Evolutionary conservation across 2,888 invertebrate species (phyloP).

Genomic region (Agapostemon virescens): DNA sequence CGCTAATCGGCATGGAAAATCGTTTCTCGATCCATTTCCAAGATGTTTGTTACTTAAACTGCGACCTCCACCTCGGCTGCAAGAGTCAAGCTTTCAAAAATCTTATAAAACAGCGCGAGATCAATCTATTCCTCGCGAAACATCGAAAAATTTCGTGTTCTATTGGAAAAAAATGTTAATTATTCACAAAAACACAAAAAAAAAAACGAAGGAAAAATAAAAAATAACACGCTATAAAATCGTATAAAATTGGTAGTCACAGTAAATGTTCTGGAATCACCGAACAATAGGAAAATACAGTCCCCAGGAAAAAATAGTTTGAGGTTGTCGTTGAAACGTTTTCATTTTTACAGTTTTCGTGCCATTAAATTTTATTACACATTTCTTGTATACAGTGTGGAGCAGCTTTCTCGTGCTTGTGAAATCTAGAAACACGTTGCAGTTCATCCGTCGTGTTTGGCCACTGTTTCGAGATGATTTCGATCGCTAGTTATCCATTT

Average conservation of each 20-base stretch:
- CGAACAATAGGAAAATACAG: background rate
- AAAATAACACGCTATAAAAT: conserved; percentile 7
- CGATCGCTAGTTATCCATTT: conserved; percentile 21
- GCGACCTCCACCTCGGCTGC: conserved; percentile 67
- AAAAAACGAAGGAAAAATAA: no score
- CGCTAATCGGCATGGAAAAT: background rate
- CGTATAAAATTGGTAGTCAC: background rate
- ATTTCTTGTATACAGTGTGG: conserved; percentile 32
- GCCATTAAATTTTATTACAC: conserved; percentile 43
- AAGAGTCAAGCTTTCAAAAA: conserved; percentile 56
- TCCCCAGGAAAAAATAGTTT: background rate
- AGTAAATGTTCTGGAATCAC: background rate
- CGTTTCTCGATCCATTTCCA: conserved; percentile 40
- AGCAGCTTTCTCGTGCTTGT: conserved; percentile 40
- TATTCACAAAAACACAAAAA: no score
- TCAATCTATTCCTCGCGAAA: conserved; percentile 23
- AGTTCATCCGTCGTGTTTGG: conserved; percentile 6
- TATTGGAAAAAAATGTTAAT: background rate
- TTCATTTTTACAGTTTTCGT: conserved; percentile 13
- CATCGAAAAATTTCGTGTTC: conserved; percentile 25
- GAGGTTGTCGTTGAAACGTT: conserved; percentile 26
- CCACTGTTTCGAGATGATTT: conserved; percentile 42
- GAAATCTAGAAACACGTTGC: conserved; percentile 7
- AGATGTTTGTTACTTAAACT: conserved; percentile 43
- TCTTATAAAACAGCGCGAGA: conserved; percentile 1